Base-by-base conservation (phyloP, 2,113 vertebrate genomes). In the Oncorhynchus gorbuscha region DNA sequence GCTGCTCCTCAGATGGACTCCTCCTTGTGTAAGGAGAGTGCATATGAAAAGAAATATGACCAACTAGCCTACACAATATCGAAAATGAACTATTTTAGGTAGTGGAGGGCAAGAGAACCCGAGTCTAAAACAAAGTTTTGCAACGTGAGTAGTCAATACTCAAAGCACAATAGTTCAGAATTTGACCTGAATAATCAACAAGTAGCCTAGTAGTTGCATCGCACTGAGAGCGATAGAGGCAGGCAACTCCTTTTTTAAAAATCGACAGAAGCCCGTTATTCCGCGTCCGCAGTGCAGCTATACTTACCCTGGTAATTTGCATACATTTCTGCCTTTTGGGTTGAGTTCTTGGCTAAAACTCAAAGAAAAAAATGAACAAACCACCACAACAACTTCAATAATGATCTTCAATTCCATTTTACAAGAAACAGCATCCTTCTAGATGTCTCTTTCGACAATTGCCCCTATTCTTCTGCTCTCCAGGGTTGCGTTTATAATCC, bases 311-410 rank as follows among this genome's bases (percentile, higher is more conserved):
- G 78, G 59, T 74, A 77, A 80, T 87, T 86, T 93, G 89, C 94
- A 94, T 5, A 94, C 94, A 90, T 94, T 94, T 81, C 89, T 91
- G 79, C 94, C 94, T 89, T 93, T 94, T 1, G 92, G 83, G 73
- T 89, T 92, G 74, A 94, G 91, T 81, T 94, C 89, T 83, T 94
- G 93, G 77, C 91, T 82, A 72, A 85, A 90, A 79, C 62, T 79
- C 67, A 83, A 83, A 80, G 86, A 93, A 78, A 92, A 72, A 77
- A 88, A 85, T n/a, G 92, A 76, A 86, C 82, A 84, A 81, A 90
- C 80, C 85, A 92, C 77, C 83, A 88, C 84, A 78, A 83, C 76
- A 79, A 87, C 84, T 83, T 80, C 83, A 71, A 86, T 83, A 86
- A 72, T 90, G 87, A 87, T 88, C 86, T 94, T 94, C 79, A 93